Base-by-base conservation (phyloP, 2,888 invertebrate species). In the Scaptomyza tumidula region DNA sequence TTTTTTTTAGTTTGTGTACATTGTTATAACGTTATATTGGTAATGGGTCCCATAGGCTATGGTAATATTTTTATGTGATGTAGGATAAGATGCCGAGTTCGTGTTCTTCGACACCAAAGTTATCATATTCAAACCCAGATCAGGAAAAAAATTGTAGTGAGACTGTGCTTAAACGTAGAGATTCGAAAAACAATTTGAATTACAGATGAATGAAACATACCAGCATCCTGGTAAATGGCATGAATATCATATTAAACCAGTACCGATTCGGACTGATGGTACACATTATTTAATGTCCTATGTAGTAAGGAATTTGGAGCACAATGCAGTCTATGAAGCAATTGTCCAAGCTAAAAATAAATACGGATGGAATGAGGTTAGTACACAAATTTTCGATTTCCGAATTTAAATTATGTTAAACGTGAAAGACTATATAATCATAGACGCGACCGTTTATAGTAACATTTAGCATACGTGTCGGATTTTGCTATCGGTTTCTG, bases 321-420 rank as follows among this genome's bases (percentile, higher is more conserved):
- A 95, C 0, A 95, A 94, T 19, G 94, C 95, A 0, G 94, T 95
- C 24, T 96, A 95, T 91, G 96, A 96, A 85, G 95, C 95, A 16
- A 95, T 95, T 66, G 95, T 95, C 50, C 95, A 95, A 88, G 95
- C 95, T 52, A 95, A 95, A 93, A 96, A 96, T 91, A 93, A 94
- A 92, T 95, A 95, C 75, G 95, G 95, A 0, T 95, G 95, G 95
- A 95, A 95, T 84, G 95, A 95, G 93, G 94, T 94, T 77, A 82
- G 79, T 55, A 41, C n/a, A 31, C 1, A 27, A 39, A 6, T 2
- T 14, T 10, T 31, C 6, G 2, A 16, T 27, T 16, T 13, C 9
- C 24, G 3, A 24, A 24, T 11, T 41, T 37, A 16, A 11, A 1
- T 11, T 6, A 31, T 29, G 11, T 31, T 9, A 6, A 16, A 6